Conservation (phyloP, 2,113 vertebrate species). For the Vidua macroura region DNA sequence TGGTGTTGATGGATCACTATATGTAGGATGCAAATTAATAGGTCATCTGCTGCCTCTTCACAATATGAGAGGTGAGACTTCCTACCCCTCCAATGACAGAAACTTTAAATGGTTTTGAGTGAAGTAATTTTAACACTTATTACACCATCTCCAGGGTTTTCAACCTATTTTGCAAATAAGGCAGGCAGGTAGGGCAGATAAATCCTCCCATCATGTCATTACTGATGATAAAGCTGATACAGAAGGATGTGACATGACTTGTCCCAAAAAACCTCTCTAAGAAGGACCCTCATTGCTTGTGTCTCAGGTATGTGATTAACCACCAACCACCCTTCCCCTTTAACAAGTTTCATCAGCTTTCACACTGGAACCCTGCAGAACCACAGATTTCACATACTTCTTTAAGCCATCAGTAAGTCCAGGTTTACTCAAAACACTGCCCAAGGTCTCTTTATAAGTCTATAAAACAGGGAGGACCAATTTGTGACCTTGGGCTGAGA, state of each 20-base stretch:
- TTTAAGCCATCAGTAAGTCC: background rate
- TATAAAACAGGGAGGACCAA: background rate
- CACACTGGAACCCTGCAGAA: background rate
- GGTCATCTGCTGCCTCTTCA: background rate
- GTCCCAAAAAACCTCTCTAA: background rate
- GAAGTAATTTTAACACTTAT: background rate
- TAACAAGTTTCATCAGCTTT: background rate
- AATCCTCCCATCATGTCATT: slow-evolving; percentile 21
- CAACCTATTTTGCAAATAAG: background rate
- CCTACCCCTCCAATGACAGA: background rate
- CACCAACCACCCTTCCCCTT: background rate
- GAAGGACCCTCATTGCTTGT: background rate
- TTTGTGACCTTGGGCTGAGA: background rate
- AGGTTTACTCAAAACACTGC: background rate
- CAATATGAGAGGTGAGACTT: background rate
- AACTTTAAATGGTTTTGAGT: background rate
- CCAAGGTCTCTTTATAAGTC: background rate
- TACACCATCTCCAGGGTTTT: background rate
- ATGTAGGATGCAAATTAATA: background rate
- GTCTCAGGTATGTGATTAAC: background rate
- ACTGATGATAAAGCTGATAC: slow-evolving; percentile 12
- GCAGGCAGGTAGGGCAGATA: background rate
- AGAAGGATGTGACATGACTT: slow-evolving; percentile 6
- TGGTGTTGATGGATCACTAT: slow-evolving; percentile 26
- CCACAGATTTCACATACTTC: background rate